Evolutionary conservation across 1,140 invertebrate species (phyloP).

Genomic region (Hyphantria cunea): DNA sequence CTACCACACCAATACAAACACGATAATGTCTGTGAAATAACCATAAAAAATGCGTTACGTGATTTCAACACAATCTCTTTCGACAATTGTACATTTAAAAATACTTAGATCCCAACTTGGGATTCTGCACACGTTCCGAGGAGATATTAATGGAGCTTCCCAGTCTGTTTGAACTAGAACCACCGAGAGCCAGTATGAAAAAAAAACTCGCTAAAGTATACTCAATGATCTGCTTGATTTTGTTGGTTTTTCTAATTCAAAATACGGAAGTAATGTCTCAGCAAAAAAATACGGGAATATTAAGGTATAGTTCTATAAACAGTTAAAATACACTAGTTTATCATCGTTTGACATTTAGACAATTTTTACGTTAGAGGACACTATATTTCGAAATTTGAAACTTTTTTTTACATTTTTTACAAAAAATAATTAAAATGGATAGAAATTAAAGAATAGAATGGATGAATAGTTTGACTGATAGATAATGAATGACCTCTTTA

Average conservation of each 20-base stretch:
- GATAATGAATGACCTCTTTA: no score
- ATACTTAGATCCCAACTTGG: slow-evolving; percentile 33
- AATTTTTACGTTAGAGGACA: no score
- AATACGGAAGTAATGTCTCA: not conserved
- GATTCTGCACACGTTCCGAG: slow-evolving; percentile 29
- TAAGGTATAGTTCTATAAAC: no score
- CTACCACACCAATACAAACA: not conserved
- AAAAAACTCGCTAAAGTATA: slow-evolving; percentile 12
- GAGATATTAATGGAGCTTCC: slow-evolving; percentile 30
- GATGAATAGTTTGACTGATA: no score
- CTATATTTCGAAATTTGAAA: no score
- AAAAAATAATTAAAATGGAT: no score
- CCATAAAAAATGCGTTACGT: slow-evolving; percentile 22
- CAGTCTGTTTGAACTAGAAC: slow-evolving; percentile 26
- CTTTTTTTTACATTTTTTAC: no score
- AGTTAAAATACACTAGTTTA: no score
- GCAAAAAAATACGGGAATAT: not conserved
- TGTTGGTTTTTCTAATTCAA: not conserved
- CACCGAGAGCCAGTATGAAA: slow-evolving; percentile 15
- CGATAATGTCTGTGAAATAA: slow-evolving; percentile 4
- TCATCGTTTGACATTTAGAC: no score
- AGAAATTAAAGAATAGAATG: no score
- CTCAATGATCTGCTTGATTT: not conserved
- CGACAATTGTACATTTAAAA: slow-evolving; percentile 30
- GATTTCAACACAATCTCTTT: slow-evolving; percentile 18